Evolutionary conservation across 2,888 invertebrate species (phyloP).

Genomic region (Heliconius ethilla): DNA sequence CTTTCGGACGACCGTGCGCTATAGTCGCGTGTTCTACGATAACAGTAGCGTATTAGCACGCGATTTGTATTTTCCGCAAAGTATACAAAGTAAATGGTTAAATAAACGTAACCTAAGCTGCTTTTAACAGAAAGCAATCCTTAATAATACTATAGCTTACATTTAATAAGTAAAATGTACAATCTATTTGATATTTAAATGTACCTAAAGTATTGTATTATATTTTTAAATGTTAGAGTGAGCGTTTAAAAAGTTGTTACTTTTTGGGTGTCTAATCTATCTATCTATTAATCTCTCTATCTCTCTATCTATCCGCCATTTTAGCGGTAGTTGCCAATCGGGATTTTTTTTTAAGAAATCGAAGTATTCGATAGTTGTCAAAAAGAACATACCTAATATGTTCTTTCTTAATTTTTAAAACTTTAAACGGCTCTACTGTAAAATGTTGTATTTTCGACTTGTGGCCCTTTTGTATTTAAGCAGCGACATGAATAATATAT

Average conservation of each 20-base stretch:
- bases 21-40: conserved; percentile 28
- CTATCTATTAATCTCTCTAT: no score
- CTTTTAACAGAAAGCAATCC: conserved; percentile 4
- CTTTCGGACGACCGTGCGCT: conserved; percentile 1
- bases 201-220: background rate
- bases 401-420: background rate
- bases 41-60: conserved; percentile 26
- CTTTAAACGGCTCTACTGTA: no score
- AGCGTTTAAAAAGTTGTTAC: no score
- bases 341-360: no score
- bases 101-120: conserved; percentile 8
- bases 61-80: conserved; percentile 24
- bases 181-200: background rate
- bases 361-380: no score
- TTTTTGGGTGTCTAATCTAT: no score
- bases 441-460: no score
- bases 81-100: conserved; percentile 19
- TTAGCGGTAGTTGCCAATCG: no score
- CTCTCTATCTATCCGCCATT: no score
- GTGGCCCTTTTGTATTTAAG: no score
- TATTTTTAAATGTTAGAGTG: no score
- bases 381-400: no score
- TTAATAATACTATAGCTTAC: background rate
- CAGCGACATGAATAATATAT: background rate
- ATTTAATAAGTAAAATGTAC: conserved; percentile 3